Evolutionary conservation across 92 coral and sea anemone species (phyloP), one percentile per base, ranked within the genome.

Genomic region (Palythoa grandis): DNA sequence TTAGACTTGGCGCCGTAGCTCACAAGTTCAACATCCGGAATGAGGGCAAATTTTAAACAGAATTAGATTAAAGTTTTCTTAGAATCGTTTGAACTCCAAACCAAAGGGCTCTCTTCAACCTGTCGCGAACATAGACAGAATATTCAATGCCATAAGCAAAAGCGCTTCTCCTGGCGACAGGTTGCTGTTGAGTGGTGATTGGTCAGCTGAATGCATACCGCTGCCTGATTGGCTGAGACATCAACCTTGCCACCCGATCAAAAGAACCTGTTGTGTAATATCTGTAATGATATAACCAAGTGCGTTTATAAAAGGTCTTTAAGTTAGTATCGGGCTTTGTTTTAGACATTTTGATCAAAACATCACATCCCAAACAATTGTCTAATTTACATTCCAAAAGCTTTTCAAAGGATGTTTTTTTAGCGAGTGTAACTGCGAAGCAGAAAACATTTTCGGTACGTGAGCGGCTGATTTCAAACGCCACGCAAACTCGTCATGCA

Each of bases 221-320:
- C 23, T 17, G 9, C 68, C 56, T 83, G 82, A 90, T 90, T 90
- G 92, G 92, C 72, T 29, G 88, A 54, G 35, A 67, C 56, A 57
- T 89, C 87, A 72, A 86, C 57, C 76, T 63, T 82, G 90, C 90
- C 90, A 87, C 37, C 88, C 68, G 84, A 87, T 90, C 90, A 86
- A 86, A 89, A 74, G 90, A 67, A 90, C 92, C 90, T 82, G 88
- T 90, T 87, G 83, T 90, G 83, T 87, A 70, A 76, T 57, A 54
- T 87, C 71, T 90, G 78, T 87, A 70, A 76, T 57, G 71, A 54
- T 76, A 76, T 53, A 17, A 86, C 77, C 86, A 80, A 86, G 86
- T 5, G 69, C 69, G 69, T 48, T 68, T 70, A 76, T 66, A 60
- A 35, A 80, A 48, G 61, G 76, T 61, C 84, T 70, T 87, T 83